Percentiles rank a stretch among this genome's conserved stretches.
Evolutionary conservation across 2,113 vertebrate genomes (phyloP).

Genomic region (Poecilia latipinna): DNA sequence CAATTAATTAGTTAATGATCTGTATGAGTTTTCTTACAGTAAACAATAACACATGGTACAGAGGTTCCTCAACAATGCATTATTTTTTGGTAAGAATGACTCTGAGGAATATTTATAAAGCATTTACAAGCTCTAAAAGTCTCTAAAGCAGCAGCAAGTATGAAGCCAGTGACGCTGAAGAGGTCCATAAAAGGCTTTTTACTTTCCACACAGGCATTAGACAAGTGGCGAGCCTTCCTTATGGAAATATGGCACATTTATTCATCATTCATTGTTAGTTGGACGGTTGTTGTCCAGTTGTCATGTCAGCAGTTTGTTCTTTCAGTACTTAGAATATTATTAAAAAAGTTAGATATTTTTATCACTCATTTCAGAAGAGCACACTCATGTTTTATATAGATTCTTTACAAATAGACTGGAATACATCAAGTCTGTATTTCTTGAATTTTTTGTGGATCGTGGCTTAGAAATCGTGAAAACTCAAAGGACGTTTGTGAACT

Average conservation of each 20-base stretch:
- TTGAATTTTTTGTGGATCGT: too few species aligned
- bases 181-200: constrained; percentile 38
- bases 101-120: constrained; percentile 20
- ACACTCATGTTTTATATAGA: too few species aligned
- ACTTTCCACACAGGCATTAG: constrained; percentile 19
- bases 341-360: too few species aligned
- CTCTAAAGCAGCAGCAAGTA: constrained; percentile 23
- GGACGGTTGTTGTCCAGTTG: neutral
- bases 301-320: constrained; percentile 17
- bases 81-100: neutral
- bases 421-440: too few species aligned
- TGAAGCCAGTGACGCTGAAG: constrained; percentile 20
- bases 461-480: too few species aligned
- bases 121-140: constrained; percentile 32
- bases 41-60: neutral
- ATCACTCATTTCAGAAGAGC: too few species aligned
- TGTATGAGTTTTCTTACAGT: neutral
- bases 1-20: neutral
- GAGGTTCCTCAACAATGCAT: neutral
- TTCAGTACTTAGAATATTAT: neutral
- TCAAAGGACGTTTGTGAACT: too few species aligned
- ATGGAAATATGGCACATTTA: constrained; percentile 29
- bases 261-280: constrained; percentile 15
- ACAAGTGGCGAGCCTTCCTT: constrained; percentile 7
- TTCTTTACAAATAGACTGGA: too few species aligned